Conservation (phyloP, 2,797 vertebrate genomes). For the Galaxias olidus region DNA sequence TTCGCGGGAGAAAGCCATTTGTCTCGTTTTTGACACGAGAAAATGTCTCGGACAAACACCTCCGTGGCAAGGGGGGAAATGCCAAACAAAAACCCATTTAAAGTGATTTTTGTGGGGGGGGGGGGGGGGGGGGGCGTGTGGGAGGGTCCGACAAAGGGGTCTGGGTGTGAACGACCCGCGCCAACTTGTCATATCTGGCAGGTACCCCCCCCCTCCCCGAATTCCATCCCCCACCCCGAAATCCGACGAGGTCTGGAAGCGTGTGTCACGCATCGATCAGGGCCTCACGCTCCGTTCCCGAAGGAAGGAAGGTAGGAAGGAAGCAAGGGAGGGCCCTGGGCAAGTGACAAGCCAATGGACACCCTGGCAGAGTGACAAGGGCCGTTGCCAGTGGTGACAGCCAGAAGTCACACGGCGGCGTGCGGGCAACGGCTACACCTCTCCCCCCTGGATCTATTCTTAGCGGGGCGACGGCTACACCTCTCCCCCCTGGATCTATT, state of each 20-base stretch:
- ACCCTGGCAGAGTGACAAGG: constrained; percentile 50
- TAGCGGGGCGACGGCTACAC: not conserved
- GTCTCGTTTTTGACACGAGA: constrained; percentile 18
- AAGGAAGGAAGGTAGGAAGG: constrained; percentile 17
- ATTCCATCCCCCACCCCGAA: too few relatives aligned
- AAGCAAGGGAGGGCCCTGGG: constrained; percentile 16
- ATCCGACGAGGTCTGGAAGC: constrained; percentile 38
- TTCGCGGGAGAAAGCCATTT: constrained; percentile 6
- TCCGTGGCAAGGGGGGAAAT: not conserved
- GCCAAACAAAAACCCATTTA: not conserved
- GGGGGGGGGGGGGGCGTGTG: too few relatives aligned
- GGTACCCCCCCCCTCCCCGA: too few relatives aligned
- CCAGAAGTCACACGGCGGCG: constrained; percentile 50
- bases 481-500: constrained; percentile 10
- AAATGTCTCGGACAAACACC: not conserved
- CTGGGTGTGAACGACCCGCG: too few relatives aligned
- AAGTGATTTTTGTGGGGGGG: not conserved
- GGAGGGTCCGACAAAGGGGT: too few relatives aligned
- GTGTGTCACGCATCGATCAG: constrained; percentile 41
- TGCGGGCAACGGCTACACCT: constrained; percentile 2
- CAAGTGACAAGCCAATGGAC: constrained; percentile 55
- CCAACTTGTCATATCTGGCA: constrained; percentile 18
- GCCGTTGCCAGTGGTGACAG: constrained; percentile 54
- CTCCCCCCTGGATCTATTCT: constrained; percentile 6
- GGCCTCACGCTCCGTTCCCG: constrained; percentile 9